Percentiles rank a stretch among this genome's conserved stretches.
phyloP scores from a whole-genome alignment of 2,888 invertebrate species.

The Spialia ferax region DNA sequence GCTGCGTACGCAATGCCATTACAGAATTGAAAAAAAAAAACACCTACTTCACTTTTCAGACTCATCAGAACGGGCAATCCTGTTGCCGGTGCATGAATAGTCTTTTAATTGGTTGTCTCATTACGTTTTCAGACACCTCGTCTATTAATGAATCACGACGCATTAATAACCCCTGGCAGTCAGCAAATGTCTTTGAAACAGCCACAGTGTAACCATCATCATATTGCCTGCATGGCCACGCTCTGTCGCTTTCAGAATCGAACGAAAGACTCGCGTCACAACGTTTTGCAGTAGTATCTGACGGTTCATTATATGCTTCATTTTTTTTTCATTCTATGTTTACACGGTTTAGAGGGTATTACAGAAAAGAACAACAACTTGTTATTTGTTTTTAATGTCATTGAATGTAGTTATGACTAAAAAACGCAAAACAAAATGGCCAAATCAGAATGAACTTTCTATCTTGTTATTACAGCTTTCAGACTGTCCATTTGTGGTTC shows the following conservation, averaged over 20 bases:
- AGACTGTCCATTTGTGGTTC: too few relatives aligned
- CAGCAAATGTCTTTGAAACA: slow-evolving; percentile 18
- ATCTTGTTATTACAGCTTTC: too few relatives aligned
- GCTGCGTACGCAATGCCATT: slow-evolving; percentile 29
- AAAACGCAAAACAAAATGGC: too few relatives aligned
- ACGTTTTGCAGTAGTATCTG: too few relatives aligned
- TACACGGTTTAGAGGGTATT: too few relatives aligned
- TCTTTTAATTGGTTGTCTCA: slow-evolving; percentile 38
- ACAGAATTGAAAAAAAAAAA: slow-evolving; percentile 29
- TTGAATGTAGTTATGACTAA: too few relatives aligned
- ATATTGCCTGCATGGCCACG: not conserved
- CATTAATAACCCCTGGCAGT: slow-evolving; percentile 23
- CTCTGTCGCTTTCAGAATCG: not conserved
- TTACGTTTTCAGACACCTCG: slow-evolving; percentile 38
- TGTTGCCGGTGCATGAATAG: slow-evolving; percentile 32
- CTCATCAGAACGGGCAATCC: slow-evolving; percentile 32
- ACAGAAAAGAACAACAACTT: too few relatives aligned
- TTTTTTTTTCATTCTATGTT: too few relatives aligned
- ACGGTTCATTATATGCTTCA: too few relatives aligned
- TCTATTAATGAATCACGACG: slow-evolving; percentile 37
- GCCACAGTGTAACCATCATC: not conserved
- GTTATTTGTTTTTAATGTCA: too few relatives aligned
- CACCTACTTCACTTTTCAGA: slow-evolving; percentile 12
- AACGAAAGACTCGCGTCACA: not conserved
- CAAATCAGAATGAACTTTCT: too few relatives aligned